Base-by-base conservation (phyloP, 1,140 invertebrate species). In the Cherax quadricarinatus region DNA sequence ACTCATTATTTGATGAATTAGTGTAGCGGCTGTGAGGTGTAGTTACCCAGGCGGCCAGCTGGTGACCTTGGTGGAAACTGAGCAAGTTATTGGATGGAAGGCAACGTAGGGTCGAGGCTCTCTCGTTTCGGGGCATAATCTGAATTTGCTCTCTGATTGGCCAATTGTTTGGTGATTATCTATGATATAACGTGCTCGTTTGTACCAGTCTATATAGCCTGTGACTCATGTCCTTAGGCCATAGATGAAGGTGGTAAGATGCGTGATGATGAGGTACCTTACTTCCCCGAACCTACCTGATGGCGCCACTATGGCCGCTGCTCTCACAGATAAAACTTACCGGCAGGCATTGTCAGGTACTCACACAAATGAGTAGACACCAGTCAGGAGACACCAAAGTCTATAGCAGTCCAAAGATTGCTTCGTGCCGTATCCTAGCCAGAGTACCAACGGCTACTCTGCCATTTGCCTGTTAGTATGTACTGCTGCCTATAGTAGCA, bases 91-190 rank as follows among this genome's bases (percentile, higher is more conserved):
- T 70, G 66, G 66, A n/a, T 21, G 1, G 21, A 21, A 75, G 70
- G 70, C 24, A 75, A 30, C 70, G 6, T 57, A 14, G 12, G 57
- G 7, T 53, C 51, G 6, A 1, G n/a, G 21, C 24, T 57, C 53
- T 81, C 81, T 16, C 5, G 51, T n/a, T n/a, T 60, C n/a, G 12
- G 81, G 81, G 51, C 51, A 83, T 57, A 57, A 83, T 83, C 81
- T 57, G 51, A 83, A 83, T 83, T 57, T 83, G 51, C 10, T 83
- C 57, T 53, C 51, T 53, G 49, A 83, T 83, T 83, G 81, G 81
- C 24, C 81, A 53, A 30, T 82, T 57, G 80, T 57, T 60, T 83
- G 81, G 51, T 60, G 81, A 83, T 83, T 60, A 83, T 83, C 51
- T 57, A 14, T 53, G 81, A 30, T 53, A 83, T n/a, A 83, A 18